A percentile compares a stretch with the other conserved stretches of the same genome.
Evolutionary conservation across 2,797 vertebrate species (phyloP).

Genomic region (Meda fulgida): DNA sequence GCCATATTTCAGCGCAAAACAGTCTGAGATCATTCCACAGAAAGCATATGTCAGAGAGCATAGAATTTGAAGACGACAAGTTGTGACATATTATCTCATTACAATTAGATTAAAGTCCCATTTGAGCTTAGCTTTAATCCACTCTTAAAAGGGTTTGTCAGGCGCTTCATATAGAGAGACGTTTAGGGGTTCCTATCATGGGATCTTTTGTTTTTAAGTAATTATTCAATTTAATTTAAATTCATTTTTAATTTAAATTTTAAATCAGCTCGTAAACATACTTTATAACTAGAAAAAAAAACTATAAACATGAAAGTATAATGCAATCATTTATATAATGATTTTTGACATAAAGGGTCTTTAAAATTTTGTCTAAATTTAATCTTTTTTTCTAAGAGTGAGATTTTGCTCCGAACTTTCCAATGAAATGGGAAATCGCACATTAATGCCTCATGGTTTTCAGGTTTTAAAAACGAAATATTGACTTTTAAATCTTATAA

Average conservation of each 20-base stretch:
- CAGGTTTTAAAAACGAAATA: slow-evolving; percentile 48
- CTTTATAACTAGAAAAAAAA: too few species aligned
- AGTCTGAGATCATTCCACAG: slow-evolving; percentile 4
- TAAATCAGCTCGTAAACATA: too few species aligned
- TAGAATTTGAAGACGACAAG: not conserved
- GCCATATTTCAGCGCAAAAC: not conserved
- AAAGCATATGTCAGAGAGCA: not conserved
- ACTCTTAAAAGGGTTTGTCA: not conserved
- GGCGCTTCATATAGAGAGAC: too few species aligned
- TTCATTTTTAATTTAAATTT: too few species aligned
- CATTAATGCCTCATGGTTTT: slow-evolving; percentile 31
- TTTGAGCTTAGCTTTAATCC: not conserved
- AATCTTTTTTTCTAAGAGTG: not conserved
- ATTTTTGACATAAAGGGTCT: not conserved
- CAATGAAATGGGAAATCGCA: not conserved
- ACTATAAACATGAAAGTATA: too few species aligned
- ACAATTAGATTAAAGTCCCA: not conserved
- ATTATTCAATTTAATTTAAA: too few species aligned
- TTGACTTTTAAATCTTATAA: slow-evolving; percentile 52
- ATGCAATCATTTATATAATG: too few species aligned
- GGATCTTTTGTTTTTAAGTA: too few species aligned
- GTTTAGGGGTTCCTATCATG: too few species aligned
- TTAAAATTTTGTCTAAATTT: not conserved
- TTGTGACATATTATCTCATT: slow-evolving; percentile 21
- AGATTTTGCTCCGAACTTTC: not conserved